Percentiles rank a stretch among this genome's conserved stretches.
Conservation (phyloP, 2,888 invertebrate species). For the Drosophila peninsularis region DNA sequence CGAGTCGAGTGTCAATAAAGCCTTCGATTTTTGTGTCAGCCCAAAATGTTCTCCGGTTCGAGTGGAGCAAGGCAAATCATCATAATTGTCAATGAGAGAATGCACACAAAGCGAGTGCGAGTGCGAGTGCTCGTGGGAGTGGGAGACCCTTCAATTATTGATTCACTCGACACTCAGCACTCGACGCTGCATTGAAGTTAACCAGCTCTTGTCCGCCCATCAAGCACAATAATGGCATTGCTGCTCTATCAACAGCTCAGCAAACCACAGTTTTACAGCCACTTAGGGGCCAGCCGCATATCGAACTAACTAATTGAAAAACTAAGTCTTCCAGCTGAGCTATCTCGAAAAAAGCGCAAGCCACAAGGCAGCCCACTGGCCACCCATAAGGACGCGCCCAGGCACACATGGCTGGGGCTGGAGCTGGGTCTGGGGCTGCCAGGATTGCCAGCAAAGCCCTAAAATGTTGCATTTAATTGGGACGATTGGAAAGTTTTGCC, state of each 20-base stretch:
- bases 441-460: constrained; percentile 46
- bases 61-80: too few relatives aligned
- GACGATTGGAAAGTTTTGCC: constrained; percentile 44
- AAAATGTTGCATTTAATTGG: constrained; percentile 72
- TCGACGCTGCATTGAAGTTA: background rate
- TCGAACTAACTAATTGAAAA: constrained; percentile 72
- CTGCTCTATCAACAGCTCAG: background rate
- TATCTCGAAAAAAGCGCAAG: constrained; percentile 18
- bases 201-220: background rate
- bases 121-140: too few relatives aligned
- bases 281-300: constrained; percentile 49
- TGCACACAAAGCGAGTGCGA: too few relatives aligned
- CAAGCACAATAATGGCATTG: background rate
- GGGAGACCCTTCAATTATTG: constrained; percentile 1
- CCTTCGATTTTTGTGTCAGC: background rate
- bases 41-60: too few relatives aligned
- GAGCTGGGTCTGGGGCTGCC: too few relatives aligned
- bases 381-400: too few relatives aligned
- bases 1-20: background rate
- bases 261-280: constrained; percentile 27
- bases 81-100: too few relatives aligned
- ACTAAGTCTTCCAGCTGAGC: constrained; percentile 48
- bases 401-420: background rate
- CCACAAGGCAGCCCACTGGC: constrained; percentile 5
- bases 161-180: constrained; percentile 5